phyloP scores from a whole-genome alignment of 2,888 invertebrate genomes.

The Siphlonurus alternatus region DNA sequence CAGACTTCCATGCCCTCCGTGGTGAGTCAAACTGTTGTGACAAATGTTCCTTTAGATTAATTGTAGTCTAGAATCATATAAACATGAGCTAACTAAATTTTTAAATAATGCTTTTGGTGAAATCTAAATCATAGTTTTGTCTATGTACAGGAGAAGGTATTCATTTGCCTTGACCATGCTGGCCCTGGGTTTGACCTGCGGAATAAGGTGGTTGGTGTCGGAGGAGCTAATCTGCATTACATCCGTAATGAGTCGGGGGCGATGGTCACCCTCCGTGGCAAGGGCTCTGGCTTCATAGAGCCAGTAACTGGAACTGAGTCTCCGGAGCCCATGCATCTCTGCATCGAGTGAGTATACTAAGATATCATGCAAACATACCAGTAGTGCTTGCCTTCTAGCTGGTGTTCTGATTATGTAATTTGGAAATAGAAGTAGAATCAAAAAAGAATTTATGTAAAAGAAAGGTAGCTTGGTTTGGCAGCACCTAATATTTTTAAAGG shows the following conservation, averaged over 20 bases:
- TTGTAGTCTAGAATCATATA: no score
- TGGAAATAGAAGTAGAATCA: no score
- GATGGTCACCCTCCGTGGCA: conserved; percentile 51
- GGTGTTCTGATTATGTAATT: no score
- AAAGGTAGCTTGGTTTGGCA: no score
- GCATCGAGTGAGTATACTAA: conserved; percentile 44
- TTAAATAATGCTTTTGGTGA: background rate
- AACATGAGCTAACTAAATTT: no score
- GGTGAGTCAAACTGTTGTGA: no score
- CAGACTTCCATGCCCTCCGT: conserved; percentile 19
- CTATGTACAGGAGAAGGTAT: conserved; percentile 45
- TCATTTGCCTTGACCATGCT: conserved; percentile 58
- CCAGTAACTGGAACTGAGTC: conserved; percentile 38
- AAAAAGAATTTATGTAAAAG: no score
- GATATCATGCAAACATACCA: no score
- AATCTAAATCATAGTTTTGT: background rate
- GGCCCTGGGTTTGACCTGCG: conserved; percentile 58
- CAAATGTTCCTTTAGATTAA: no score
- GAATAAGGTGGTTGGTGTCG: conserved; percentile 52
- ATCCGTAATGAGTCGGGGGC: conserved; percentile 64
- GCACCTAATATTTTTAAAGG: no score
- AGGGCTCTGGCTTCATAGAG: conserved; percentile 44
- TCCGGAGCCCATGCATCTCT: conserved; percentile 56
- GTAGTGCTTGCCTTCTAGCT: no score
- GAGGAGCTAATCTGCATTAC: conserved; percentile 55